Base-by-base conservation (phyloP, 2,888 invertebrate genomes). In the Drosophila stalkeri region DNA sequence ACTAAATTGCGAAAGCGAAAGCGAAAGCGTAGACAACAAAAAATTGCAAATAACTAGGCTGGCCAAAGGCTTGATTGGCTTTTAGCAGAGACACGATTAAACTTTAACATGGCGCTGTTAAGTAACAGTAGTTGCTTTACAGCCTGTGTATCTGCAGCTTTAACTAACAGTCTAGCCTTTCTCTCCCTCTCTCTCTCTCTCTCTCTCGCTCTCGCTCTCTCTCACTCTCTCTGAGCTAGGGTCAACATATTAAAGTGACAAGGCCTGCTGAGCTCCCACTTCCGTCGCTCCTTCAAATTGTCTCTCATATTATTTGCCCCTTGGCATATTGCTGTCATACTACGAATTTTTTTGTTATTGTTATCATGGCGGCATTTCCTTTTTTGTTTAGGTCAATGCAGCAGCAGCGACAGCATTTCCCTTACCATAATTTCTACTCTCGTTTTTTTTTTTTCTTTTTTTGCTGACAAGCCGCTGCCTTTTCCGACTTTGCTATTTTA, bases 21-120 rank as follows among this genome's bases (percentile, higher is more conserved):
- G 65, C 69, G 52, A 79, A 73, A 84, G 70, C 86, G 69, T 46
- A 69, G 69, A 73, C 72, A 47, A 52, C 33, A 62, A 82, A 57
- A 63, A 81, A 81, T 73, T 77, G 81, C 77, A 67, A 77, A 84
- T 64, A 83, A 81, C 72, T 65, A 66, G 63, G 54, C 66, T 46
- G 60, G 39, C 66, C 81, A 64, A 72, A 61, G 77, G 85, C 85
- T 78, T 87, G 89, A 86, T 89, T 86, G 81, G 81, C 74, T 74
- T 63, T 77, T 68, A 61, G 68, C 77, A 68, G 56, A 56, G 57
- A 20, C 16, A 11, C 47, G 52, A 61, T 62, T 54, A 54, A 31
- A 43, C 54, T 64, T 72, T 69, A 66, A 77, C 80, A 68, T 46
- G 35, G 20, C 43, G 18, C 47, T 74, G 65, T 47, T 60, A 39